phyloP scores from a whole-genome alignment of 2,113 vertebrate species.

The Cryptomyrus ogoouensis region DNA sequence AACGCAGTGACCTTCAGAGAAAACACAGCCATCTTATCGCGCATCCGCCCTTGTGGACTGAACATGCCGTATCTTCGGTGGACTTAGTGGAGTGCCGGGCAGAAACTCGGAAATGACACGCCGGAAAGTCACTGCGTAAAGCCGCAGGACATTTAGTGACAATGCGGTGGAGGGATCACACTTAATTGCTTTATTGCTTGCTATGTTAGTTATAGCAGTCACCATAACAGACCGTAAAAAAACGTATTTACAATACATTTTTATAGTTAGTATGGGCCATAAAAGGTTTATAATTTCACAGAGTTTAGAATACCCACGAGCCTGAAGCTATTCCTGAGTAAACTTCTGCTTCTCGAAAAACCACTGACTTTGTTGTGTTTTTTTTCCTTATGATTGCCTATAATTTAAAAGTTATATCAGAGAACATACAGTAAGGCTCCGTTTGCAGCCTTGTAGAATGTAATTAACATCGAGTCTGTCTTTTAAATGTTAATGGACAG shows the following conservation, averaged over 20 bases:
- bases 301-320: not conserved
- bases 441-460: not conserved
- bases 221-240: not conserved
- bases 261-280: not conserved
- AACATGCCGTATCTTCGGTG: not conserved
- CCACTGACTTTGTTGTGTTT: not conserved
- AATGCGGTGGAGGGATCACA: not conserved
- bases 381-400: not conserved
- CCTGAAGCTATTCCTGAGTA: not conserved
- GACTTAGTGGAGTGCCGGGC: not conserved
- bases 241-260: not conserved
- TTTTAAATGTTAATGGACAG: conserved; percentile 19
- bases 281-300: not conserved
- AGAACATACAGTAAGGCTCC: not conserved
- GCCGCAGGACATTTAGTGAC: not conserved
- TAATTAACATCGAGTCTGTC: not conserved
- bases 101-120: not conserved
- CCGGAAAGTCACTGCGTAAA: not conserved
- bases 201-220: not conserved
- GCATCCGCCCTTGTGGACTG: not conserved
- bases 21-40: not conserved
- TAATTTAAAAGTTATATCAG: not conserved
- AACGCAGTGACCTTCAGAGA: not conserved
- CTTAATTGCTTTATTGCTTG: not conserved
- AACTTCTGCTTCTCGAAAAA: not conserved